These are phyloP conservation scores for Tetraneura akinire DNA, from an alignment of 1,140 invertebrate genomes.

Conservation along the genomic window DNA sequence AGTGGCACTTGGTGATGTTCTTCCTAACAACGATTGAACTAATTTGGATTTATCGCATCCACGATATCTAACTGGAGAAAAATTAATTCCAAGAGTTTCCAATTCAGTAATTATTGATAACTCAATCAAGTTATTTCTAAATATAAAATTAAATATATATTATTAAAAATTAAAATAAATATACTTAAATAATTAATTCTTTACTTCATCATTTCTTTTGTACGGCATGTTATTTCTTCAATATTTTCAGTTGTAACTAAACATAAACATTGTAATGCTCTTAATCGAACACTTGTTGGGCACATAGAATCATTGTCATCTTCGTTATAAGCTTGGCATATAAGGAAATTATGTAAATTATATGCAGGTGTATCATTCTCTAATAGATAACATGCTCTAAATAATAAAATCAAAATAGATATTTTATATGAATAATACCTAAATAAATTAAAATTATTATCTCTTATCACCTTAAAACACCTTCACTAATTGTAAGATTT, in stretches of 20 bases:
- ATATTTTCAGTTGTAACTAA: constrained; percentile 56
- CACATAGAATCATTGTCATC: constrained; percentile 55
- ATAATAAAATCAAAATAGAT: no score
- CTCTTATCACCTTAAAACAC: constrained; percentile 36
- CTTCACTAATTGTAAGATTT: constrained; percentile 36
- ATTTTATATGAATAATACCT: no score
- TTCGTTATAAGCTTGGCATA: constrained; percentile 55
- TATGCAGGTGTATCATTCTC: constrained; percentile 54
- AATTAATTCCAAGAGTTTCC: constrained; percentile 59
- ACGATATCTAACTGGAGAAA: constrained; percentile 46
- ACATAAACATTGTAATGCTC: constrained; percentile 59
- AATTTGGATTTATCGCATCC: constrained; percentile 41
- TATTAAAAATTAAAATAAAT: not conserved
- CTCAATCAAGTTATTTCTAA: constrained; percentile 58
- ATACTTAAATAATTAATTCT: not conserved
- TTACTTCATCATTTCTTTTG: constrained; percentile 52
- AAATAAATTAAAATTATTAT: not conserved
- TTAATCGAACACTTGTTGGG: constrained; percentile 56
- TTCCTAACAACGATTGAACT: constrained; percentile 28
- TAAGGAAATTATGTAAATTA: constrained; percentile 50
- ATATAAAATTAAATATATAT: constrained; percentile 39
- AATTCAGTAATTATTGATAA: constrained; percentile 59
- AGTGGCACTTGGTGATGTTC: constrained; percentile 21
- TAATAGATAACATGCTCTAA: constrained; percentile 59
- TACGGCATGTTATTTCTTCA: constrained; percentile 57